Conservation (phyloP, 2,888 invertebrate species). For the Pristionchus japonicus region DNA sequence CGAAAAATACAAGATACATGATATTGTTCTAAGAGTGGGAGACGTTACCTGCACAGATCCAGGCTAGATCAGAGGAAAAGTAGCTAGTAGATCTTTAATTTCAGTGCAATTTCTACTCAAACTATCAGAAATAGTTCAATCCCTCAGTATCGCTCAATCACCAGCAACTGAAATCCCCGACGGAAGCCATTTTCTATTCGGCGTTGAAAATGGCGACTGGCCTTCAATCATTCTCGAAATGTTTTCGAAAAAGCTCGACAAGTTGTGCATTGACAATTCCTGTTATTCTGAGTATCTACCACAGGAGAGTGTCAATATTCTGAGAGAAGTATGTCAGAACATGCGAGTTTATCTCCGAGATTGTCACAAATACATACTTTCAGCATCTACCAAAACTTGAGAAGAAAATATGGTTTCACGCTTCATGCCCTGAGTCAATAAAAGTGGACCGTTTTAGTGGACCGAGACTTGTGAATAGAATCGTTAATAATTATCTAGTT, state of each 20-base stretch:
- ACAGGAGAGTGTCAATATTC: background rate
- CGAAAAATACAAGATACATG: background rate
- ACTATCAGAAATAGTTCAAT: background rate
- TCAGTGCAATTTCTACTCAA: background rate
- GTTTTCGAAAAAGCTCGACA: background rate
- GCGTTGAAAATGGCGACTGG: background rate
- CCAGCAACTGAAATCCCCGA: background rate
- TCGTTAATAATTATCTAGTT: too few relatives aligned
- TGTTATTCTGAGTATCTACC: background rate
- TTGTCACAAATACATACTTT: background rate
- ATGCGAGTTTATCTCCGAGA: background rate
- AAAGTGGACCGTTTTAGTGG: too few relatives aligned
- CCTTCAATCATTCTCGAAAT: background rate
- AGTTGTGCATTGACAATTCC: background rate
- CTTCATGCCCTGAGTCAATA: too few relatives aligned
- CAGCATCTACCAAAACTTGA: background rate
- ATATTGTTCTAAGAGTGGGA: background rate
- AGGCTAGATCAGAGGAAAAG: background rate
- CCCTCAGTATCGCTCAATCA: background rate
- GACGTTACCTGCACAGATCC: background rate
- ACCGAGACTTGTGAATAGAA: too few relatives aligned
- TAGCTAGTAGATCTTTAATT: background rate
- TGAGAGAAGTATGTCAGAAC: background rate
- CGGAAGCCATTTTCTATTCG: background rate
- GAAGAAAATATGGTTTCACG: background rate